Evolutionary conservation across 2,888 invertebrate genomes (phyloP).

Genomic region (Oligia fasciuncula): DNA sequence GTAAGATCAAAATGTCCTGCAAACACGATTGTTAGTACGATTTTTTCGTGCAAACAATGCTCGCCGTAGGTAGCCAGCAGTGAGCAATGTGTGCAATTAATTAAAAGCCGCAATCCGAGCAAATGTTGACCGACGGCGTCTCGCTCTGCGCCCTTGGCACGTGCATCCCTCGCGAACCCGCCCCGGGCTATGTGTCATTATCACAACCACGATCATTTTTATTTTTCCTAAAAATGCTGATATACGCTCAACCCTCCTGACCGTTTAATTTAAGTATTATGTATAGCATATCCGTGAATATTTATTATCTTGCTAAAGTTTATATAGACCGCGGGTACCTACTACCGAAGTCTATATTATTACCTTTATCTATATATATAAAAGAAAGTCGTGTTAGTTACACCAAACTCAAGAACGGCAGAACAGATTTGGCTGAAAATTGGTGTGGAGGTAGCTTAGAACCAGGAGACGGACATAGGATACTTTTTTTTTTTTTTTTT

Average conservation of each 20-base stretch:
- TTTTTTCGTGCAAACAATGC: slow-evolving; percentile 57
- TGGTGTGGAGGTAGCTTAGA: no score
- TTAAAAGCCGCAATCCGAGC: slow-evolving; percentile 72
- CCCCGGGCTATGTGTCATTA: slow-evolving; percentile 16
- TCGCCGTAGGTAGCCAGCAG: slow-evolving; percentile 55
- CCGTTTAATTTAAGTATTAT: not conserved
- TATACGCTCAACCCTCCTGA: not conserved
- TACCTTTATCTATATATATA: no score
- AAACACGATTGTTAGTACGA: slow-evolving; percentile 22
- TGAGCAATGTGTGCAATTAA: slow-evolving; percentile 73
- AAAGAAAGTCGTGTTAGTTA: no score
- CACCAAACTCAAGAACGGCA: no score
- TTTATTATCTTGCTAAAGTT: not conserved
- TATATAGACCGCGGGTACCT: no score
- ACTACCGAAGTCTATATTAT: not conserved
- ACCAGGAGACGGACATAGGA: no score
- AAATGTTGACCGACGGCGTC: slow-evolving; percentile 69
- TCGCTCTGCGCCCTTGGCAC: slow-evolving; percentile 46
- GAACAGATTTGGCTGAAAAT: no score
- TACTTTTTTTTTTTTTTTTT: no score
- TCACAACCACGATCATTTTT: slow-evolving; percentile 14
- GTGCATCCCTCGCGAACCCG: slow-evolving; percentile 23
- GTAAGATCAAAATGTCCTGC: slow-evolving; percentile 12
- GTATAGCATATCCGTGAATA: not conserved
- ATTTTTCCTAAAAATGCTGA: not conserved